A percentile compares a stretch with the other conserved stretches of the same genome.
phyloP scores from a whole-genome alignment of 2,113 vertebrate genomes.

The Vimba vimba region DNA sequence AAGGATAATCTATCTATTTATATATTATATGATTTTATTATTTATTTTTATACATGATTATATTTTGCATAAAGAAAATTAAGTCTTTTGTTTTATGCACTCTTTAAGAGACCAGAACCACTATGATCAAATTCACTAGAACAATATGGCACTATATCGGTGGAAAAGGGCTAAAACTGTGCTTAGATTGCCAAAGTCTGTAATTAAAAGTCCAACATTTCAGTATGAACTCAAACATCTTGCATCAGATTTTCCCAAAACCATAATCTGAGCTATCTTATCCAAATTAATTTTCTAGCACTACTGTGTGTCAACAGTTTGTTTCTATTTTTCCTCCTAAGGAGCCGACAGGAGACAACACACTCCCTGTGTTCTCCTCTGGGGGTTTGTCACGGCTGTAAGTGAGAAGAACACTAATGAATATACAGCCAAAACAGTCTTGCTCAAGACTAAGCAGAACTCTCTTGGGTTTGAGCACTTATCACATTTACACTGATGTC shows the following conservation, averaged over 20 bases:
- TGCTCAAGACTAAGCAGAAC: not conserved
- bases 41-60: too few species aligned
- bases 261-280: not conserved
- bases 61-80: too few species aligned
- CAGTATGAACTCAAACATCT: not conserved
- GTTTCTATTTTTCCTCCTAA: not conserved
- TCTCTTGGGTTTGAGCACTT: not conserved
- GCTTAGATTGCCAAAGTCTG: not conserved
- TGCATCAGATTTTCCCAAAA: not conserved
- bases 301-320: not conserved
- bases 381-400: constrained; percentile 2
- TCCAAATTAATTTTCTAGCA: not conserved
- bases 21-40: too few species aligned
- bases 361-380: constrained; percentile 4
- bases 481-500: not conserved
- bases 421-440: constrained; percentile 5
- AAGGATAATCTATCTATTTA: too few species aligned
- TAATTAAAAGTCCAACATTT: not conserved
- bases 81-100: too few species aligned
- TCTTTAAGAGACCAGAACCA: too few species aligned
- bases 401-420: constrained; percentile 24
- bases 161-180: not conserved
- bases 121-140: too few species aligned
- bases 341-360: not conserved
- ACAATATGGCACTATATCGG: not conserved